Percentiles rank a stretch among this genome's conserved stretches.
These are phyloP conservation scores for Aplodontia rufa DNA, from an alignment of 2,113 vertebrate species.

Conservation along the genomic window DNA sequence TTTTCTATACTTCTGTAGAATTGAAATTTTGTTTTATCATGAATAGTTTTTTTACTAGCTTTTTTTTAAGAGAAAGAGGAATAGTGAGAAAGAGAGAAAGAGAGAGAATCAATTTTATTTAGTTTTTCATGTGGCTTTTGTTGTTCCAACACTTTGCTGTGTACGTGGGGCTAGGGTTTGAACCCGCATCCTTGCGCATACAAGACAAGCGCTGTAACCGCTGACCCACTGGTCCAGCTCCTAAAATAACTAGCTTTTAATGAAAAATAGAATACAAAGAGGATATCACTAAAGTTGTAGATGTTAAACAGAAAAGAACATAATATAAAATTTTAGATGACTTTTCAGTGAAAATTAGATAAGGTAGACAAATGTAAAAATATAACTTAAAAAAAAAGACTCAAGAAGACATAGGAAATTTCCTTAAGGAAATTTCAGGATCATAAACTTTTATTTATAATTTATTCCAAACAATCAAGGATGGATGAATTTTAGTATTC, in stretches of 20 bases:
- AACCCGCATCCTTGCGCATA: too few relatives aligned
- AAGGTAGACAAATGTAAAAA: neutral
- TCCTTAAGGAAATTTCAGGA: neutral
- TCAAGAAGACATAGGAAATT: neutral
- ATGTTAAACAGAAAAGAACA: neutral
- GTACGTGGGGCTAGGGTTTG: too few relatives aligned
- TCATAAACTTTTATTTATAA: neutral
- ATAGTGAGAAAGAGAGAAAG: too few relatives aligned
- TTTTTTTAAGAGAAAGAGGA: too few relatives aligned
- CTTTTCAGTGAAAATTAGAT: neutral
- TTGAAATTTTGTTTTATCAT: constrained; percentile 1
- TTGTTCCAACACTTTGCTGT: too few relatives aligned
- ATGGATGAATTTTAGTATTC: neutral
- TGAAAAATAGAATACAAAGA: neutral
- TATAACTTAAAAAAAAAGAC: neutral
- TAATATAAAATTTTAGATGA: neutral
- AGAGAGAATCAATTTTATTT: too few relatives aligned
- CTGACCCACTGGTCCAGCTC: too few relatives aligned
- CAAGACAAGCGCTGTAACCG: too few relatives aligned
- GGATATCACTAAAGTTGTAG: neutral
- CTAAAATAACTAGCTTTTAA: neutral
- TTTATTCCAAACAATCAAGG: neutral
- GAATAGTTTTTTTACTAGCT: neutral
- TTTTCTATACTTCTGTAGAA: neutral
- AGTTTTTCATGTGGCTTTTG: too few relatives aligned